Evolutionary conservation across 2,113 vertebrate species (phyloP), one percentile per base, ranked within the genome.

Genomic region (Galeopterus variegatus): DNA sequence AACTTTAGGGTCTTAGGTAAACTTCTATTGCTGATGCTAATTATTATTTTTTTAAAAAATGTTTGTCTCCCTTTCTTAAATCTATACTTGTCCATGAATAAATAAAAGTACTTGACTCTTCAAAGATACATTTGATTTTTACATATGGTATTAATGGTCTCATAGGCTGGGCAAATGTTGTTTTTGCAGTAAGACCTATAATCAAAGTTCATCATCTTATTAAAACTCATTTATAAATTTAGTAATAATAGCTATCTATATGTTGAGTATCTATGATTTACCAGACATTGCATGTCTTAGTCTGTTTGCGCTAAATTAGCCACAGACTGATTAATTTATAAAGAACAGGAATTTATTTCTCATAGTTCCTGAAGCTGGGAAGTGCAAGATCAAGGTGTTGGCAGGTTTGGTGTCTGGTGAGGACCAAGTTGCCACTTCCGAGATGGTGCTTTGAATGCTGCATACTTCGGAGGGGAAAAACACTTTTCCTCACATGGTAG

Each of bases 81-180:
- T 87, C 1, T 5, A 33, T 56, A 89, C 48, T 83, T 86, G 8
- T 52, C 76, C 26, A 79, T 36, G 21, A 64, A 69, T 81, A 75
- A 91, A 85, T 69, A 21, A 93, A 92, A 93, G 75, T 89, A 77
- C 18, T n/a, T 83, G 41, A 84, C 24, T 96, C 9, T 19, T 81
- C 10, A 79, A 73, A 92, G 62, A 89, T 72, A 64, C 6, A 81
- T 84, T 85, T 88, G 21, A 83, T 60, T 45, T 92, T 94, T 69
- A 45, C 10, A 52, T 45, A 62, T 93, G 17, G 3, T 70, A 81
- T 93, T 84, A 81, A 28, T 88, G 24, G 8, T 85, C 3, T 91
- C 62, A 21, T 56, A 81, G n/a, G 62, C 33, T 86, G 17, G 14
- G 12, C 4, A 92, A 75, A 70, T 60, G 17, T 15, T 41, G n/a